A percentile compares a stretch with the other conserved stretches of the same genome.
Evolutionary conservation across 2,888 invertebrate genomes (phyloP).

Genomic region (Brachypterus glaber): DNA sequence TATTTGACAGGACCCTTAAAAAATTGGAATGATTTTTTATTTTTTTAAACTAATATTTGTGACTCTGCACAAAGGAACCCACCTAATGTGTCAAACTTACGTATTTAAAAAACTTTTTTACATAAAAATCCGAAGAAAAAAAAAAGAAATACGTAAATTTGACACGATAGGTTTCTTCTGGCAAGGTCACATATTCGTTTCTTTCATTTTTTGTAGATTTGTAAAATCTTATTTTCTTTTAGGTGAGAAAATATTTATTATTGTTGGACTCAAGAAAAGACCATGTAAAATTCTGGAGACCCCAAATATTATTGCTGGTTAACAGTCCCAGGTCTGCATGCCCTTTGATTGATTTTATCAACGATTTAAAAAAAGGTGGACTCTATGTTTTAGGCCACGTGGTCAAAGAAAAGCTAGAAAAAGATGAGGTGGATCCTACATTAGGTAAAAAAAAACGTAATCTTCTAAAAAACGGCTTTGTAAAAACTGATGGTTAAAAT

Average conservation of each 20-base stretch:
- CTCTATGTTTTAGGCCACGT: slow-evolving; percentile 84
- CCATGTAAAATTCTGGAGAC: slow-evolving; percentile 99
- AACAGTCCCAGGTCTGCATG: slow-evolving; percentile 83
- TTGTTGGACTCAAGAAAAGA: slow-evolving; percentile 92
- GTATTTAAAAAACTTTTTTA: too few species aligned
- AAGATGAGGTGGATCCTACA: not conserved
- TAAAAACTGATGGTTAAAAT: too few species aligned
- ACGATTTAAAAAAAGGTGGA: slow-evolving; percentile 93
- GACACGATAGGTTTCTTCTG: too few species aligned
- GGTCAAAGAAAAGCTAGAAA: slow-evolving; percentile 42
- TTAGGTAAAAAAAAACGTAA: not conserved
- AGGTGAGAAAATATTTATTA: slow-evolving; percentile 79
- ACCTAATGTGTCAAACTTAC: too few species aligned
- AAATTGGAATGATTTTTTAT: not conserved
- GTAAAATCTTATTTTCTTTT: slow-evolving; percentile 13
- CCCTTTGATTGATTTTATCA: slow-evolving; percentile 92
- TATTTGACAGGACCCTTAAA: too few species aligned
- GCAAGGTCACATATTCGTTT: too few species aligned
- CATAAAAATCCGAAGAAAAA: too few species aligned
- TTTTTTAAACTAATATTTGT: slow-evolving; percentile 1
- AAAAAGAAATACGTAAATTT: too few species aligned
- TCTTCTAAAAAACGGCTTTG: too few species aligned
- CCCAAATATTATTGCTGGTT: slow-evolving; percentile 89
- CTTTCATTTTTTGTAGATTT: slow-evolving; percentile 1
- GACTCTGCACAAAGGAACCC: too few species aligned